phyloP scores from a whole-genome alignment of 2,113 vertebrate species.

The Brienomyrus brachyistius region DNA sequence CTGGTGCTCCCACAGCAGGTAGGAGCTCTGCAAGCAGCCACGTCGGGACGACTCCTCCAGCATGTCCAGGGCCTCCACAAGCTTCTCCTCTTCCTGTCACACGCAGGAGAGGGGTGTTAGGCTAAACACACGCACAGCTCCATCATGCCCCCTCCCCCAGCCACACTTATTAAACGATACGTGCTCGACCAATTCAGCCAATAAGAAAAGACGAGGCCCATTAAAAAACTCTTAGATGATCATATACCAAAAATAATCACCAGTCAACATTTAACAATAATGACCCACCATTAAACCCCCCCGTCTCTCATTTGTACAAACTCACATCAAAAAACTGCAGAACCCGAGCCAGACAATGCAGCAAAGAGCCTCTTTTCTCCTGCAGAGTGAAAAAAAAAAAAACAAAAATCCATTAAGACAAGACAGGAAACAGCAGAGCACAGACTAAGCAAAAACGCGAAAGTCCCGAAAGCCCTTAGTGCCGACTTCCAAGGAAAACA shows the following conservation, averaged over 20 bases:
- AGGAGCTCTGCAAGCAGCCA: constrained; percentile 85
- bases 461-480: not conserved
- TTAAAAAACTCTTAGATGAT: not conserved
- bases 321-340: constrained; percentile 84
- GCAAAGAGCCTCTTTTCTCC: constrained; percentile 76
- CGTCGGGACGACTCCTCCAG: constrained; percentile 77
- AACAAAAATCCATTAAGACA: not conserved
- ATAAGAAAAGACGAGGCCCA: not conserved
- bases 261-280: not conserved
- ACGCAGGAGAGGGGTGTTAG: not conserved
- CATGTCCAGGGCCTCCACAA: constrained; percentile 65
- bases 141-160: not conserved
- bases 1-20: constrained; percentile 84
- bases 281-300: not conserved
- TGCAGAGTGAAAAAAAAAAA: constrained; percentile 30
- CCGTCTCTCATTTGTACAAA: not conserved
- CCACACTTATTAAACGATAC: not conserved
- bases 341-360: constrained; percentile 84
- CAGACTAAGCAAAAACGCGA: not conserved
- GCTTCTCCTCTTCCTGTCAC: constrained; percentile 73
- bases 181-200: not conserved
- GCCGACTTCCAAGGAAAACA: not conserved
- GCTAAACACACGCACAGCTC: not conserved
- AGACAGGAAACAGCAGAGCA: not conserved
- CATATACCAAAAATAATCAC: not conserved